phyloP scores from a whole-genome alignment of 2,888 invertebrate species.

The Eupeodes luniger region DNA sequence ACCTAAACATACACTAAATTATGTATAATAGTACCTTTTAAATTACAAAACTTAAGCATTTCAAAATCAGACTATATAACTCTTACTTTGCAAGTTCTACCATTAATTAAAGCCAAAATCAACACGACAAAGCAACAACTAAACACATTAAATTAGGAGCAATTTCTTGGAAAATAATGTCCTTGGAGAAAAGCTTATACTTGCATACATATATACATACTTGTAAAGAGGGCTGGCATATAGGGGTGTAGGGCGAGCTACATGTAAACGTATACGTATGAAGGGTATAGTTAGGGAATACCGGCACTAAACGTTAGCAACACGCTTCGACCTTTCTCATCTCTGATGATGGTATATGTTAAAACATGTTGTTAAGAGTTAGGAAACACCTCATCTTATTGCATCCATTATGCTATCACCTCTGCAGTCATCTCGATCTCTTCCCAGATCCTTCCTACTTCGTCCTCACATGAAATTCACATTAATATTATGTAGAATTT shows the following conservation, averaged over 20 bases:
- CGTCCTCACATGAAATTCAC: conserved; percentile 15
- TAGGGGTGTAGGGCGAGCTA: background rate
- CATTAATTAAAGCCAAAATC: conserved; percentile 31
- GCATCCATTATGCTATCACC: conserved; percentile 58
- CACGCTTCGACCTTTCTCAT: background rate
- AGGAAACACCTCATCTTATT: conserved; percentile 55
- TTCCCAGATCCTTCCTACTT: background rate
- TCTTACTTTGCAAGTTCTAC: conserved; percentile 7
- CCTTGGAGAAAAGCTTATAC: conserved; percentile 9
- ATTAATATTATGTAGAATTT: conserved; percentile 32
- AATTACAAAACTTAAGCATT: conserved; percentile 13
- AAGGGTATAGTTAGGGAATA: background rate
- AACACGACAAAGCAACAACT: conserved; percentile 20
- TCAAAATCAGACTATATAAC: conserved; percentile 12
- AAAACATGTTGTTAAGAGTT: conserved; percentile 48
- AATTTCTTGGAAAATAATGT: conserved; percentile 52
- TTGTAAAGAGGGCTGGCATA: background rate
- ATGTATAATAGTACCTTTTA: background rate
- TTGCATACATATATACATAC: no score
- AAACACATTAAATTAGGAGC: conserved; percentile 47
- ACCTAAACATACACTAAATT: background rate
- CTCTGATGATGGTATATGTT: background rate
- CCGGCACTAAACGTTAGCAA: background rate
- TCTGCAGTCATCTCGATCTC: conserved; percentile 32
- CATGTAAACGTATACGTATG: no score